Conservation (phyloP, 2,888 invertebrate genomes). For the Phania funesta region DNA sequence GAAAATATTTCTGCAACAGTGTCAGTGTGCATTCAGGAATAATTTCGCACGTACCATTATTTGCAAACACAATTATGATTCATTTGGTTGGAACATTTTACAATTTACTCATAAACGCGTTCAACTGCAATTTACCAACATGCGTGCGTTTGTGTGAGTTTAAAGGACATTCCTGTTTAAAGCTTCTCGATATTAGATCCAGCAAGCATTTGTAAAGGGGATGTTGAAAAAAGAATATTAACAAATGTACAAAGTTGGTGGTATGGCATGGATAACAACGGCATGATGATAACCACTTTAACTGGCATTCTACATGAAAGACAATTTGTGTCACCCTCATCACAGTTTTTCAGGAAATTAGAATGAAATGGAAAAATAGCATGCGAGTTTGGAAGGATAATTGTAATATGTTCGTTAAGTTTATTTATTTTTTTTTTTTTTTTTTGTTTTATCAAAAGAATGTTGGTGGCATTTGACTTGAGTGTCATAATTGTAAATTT, state of each 20-base stretch:
- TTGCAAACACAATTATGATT: conserved; percentile 45
- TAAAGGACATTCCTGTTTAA: conserved; percentile 29
- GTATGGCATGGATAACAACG: conserved; percentile 29
- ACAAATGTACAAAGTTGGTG: not conserved
- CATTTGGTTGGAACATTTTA: conserved; percentile 46
- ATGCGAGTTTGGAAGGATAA: conserved; percentile 28
- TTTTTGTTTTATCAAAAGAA: conserved; percentile 49
- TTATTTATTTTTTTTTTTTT: too few species aligned
- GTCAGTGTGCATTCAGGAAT: not conserved
- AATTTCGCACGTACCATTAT: conserved; percentile 26
- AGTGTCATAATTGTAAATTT: conserved; percentile 60
- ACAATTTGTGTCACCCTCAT: conserved; percentile 65
- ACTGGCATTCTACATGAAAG: conserved; percentile 53
- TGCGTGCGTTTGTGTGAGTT: not conserved
- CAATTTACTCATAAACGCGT: conserved; percentile 50
- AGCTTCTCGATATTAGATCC: conserved; percentile 21
- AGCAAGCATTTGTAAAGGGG: conserved; percentile 6
- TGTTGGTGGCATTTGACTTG: conserved; percentile 59
- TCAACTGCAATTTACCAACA: conserved; percentile 37
- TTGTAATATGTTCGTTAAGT: conserved; percentile 47
- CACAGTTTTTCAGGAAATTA: not conserved
- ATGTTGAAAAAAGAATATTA: conserved; percentile 20
- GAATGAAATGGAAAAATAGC: conserved; percentile 10
- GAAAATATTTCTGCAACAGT: not conserved
- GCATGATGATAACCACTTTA: conserved; percentile 47